Evolutionary conservation across 2,888 invertebrate species (phyloP).

Genomic region (Pterostichus niger): DNA sequence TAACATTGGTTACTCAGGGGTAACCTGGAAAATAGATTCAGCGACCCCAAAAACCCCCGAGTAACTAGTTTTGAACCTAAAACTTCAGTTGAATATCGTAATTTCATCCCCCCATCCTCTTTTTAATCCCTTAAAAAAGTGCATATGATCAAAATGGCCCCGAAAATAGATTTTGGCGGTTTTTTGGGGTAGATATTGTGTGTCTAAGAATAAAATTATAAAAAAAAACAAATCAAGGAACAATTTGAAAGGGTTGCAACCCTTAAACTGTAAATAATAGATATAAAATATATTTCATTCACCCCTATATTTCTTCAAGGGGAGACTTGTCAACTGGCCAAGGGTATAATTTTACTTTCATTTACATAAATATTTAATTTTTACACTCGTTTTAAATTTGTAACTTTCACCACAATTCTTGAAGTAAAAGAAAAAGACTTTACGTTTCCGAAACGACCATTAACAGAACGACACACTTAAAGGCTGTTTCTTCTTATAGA

Average conservation of each 20-base stretch:
- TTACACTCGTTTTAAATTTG: slow-evolving; percentile 28
- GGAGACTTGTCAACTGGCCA: slow-evolving; percentile 3
- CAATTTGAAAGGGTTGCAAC: background rate
- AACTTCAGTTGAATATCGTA: no score
- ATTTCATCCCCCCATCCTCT: no score
- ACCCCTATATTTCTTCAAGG: background rate
- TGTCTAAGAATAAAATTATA: background rate
- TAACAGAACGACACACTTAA: background rate
- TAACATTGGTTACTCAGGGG: no score
- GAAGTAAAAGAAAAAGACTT: slow-evolving; percentile 12
- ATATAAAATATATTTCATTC: slow-evolving; percentile 14
- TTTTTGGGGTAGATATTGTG: no score
- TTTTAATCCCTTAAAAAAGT: no score
- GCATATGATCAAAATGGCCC: no score
- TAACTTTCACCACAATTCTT: slow-evolving; percentile 13
- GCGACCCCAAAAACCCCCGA: no score
- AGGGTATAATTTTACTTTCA: slow-evolving; percentile 36
- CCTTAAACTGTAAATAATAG: slow-evolving; percentile 23
- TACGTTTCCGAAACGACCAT: background rate
- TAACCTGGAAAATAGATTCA: no score
- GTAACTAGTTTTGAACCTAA: no score
- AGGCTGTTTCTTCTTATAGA: no score
- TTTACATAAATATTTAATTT: slow-evolving; percentile 48
- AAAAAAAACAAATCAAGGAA: slow-evolving; percentile 11
- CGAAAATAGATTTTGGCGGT: no score